These are phyloP conservation scores for Pangasianodon hypophthalmus DNA, from an alignment of 2,113 vertebrate species.

Conservation along the genomic window DNA sequence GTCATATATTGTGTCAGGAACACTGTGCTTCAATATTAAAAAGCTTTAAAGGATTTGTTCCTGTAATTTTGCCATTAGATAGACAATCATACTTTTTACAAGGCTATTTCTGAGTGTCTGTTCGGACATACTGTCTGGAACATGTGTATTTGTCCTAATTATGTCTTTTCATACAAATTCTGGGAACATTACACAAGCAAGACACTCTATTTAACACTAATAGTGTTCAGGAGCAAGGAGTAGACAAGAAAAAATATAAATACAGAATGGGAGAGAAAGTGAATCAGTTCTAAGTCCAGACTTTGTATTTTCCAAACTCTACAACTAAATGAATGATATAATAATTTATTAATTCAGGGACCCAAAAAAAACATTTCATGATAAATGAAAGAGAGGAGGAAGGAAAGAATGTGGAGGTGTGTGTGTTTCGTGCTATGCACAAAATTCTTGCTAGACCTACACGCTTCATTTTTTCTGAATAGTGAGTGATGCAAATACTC, in stretches of 20 bases:
- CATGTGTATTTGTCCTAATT: conserved; percentile 3
- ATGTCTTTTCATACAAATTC: not conserved
- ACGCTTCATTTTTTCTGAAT: not conserved
- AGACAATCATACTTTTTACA: too few relatives aligned
- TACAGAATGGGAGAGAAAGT: not conserved
- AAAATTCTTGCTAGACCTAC: not conserved
- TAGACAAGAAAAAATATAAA: not conserved
- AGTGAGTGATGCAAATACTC: conserved; percentile 15
- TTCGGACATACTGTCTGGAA: not conserved
- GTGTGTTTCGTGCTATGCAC: not conserved
- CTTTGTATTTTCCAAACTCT: not conserved
- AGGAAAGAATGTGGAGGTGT: not conserved
- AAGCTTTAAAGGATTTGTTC: not conserved
- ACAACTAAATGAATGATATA: not conserved
- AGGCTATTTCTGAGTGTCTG: not conserved
- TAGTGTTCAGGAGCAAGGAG: not conserved
- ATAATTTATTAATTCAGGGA: not conserved
- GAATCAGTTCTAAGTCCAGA: not conserved
- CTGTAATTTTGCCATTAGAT: conserved; percentile 4
- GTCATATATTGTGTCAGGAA: not conserved
- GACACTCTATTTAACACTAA: not conserved
- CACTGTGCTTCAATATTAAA: not conserved
- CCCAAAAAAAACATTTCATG: not conserved
- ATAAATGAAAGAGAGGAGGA: not conserved
- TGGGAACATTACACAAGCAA: not conserved